Evolutionary conservation across 2,113 vertebrate genomes (phyloP), one percentile per base, ranked within the genome.

Genomic region (Apteryx mantelli): DNA sequence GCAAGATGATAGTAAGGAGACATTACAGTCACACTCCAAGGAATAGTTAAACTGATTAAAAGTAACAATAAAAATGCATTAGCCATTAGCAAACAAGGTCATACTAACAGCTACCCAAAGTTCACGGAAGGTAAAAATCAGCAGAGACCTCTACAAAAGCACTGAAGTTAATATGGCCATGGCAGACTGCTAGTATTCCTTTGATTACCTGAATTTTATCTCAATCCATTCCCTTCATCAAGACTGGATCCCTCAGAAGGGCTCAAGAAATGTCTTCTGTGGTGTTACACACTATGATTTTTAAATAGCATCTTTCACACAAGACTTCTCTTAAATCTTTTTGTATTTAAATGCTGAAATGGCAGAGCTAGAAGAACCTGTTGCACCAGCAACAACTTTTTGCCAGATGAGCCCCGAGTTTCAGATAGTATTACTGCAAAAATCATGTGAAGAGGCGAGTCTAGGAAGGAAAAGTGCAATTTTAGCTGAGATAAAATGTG

Each of bases 1-100:
- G n/a, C 65, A 85, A 94, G 70, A 84, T 40, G 95, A 84, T 44
- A 75, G 93, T 93, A 97, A 98, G 83, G 74, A 93, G 84, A 97
- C 65, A 94, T 82, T 74, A 1, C 13, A 25, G 69, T 61, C 77
- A 93, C 69, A 76, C 52, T 65, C 74, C 61, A 38, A 89, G 65
- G 61, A 88, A 60, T 38, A 32, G 66, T 81, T 88, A 70, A 87
- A 34, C 71, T 94, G 96, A 97, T 92, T 96, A 94, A 93, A 96
- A 95, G 88, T 55, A 71, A 78, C 80, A 82, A 94, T 97, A 95
- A 97, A 97, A 93, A 96, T 52, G 32, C 86, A 90, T 80, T 13
- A 66, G 92, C 95, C 81, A 61, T 91, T 94, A 94, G 46, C 83
- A 91, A 83, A 66, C 82, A 95, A 91, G 86, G 94, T 77, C 66